Conservation (phyloP, 2,888 invertebrate species). For the Hedya salicella region DNA sequence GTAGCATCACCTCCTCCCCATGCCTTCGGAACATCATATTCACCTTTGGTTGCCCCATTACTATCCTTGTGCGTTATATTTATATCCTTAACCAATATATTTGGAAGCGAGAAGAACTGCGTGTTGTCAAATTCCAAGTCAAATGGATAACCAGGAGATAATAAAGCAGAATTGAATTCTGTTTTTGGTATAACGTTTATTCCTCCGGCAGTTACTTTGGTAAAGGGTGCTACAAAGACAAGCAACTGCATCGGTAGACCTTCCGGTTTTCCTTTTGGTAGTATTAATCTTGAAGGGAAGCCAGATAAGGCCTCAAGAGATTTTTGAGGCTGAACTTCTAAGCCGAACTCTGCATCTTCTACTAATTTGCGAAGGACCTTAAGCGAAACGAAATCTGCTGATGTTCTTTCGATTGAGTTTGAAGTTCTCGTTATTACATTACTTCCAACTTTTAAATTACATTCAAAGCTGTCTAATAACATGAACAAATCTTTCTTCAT, state of each 20-base stretch:
- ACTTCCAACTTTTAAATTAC: slow-evolving; percentile 85
- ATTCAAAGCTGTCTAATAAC: slow-evolving; percentile 85
- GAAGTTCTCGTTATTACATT: slow-evolving; percentile 87
- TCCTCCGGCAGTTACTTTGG: slow-evolving; percentile 61
- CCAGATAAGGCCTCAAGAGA: slow-evolving; percentile 83
- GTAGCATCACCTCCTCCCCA: slow-evolving; percentile 53
- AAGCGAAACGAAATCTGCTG: slow-evolving; percentile 86
- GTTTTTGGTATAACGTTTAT: slow-evolving; percentile 67
- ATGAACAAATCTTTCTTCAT: slow-evolving; percentile 84
- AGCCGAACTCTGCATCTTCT: slow-evolving; percentile 82
- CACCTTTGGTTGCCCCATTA: slow-evolving; percentile 55
- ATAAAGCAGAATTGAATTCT: slow-evolving; percentile 70
- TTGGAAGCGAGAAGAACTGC: slow-evolving; percentile 68
- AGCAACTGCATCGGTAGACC: slow-evolving; percentile 88
- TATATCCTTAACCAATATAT: slow-evolving; percentile 69
- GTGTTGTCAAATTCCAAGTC: slow-evolving; percentile 86
- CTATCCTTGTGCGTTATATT: slow-evolving; percentile 66
- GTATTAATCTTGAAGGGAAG: slow-evolving; percentile 88
- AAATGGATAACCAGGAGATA: slow-evolving; percentile 89
- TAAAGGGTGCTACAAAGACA: slow-evolving; percentile 85
- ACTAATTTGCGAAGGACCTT: slow-evolving; percentile 86
- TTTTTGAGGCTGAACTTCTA: slow-evolving; percentile 79
- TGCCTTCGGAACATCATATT: slow-evolving; percentile 52
- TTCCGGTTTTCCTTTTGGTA: slow-evolving; percentile 88
- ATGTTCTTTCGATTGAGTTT: slow-evolving; percentile 84